Percentiles rank a stretch among this genome's conserved stretches.
Evolutionary conservation across 2,113 vertebrate genomes (phyloP).

Genomic region (Spea multiplicata): DNA sequence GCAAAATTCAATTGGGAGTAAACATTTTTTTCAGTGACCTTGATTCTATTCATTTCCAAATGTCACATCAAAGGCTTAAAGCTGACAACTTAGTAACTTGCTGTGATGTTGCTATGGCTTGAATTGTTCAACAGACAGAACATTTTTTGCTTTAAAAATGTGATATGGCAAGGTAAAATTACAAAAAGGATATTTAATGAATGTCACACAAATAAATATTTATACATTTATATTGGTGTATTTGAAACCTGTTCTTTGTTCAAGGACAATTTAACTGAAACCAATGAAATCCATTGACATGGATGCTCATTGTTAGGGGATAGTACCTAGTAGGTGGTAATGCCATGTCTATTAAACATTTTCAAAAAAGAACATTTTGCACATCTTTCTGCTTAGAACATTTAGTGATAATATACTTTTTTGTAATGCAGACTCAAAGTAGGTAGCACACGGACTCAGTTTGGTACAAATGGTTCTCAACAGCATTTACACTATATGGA

Average conservation of each 20-base stretch:
- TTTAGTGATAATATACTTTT: too few species aligned
- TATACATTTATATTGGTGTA: neutral
- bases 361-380: too few species aligned
- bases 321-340: too few species aligned
- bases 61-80: neutral
- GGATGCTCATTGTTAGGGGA: too few species aligned
- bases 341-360: too few species aligned
- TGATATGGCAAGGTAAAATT: neutral
- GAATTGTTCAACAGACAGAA: neutral
- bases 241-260: neutral
- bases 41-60: neutral
- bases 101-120: neutral
- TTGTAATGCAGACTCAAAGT: too few species aligned
- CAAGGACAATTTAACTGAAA: neutral
- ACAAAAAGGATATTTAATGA: neutral
- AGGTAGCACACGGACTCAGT: too few species aligned
- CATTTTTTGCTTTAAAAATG: neutral
- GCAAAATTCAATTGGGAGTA: neutral
- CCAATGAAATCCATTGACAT: neutral
- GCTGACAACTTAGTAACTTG: neutral
- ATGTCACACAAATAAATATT: too few species aligned
- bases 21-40: slow-evolving; percentile 13
- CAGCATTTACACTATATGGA: too few species aligned
- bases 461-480: too few species aligned
- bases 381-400: too few species aligned